Conservation (phyloP, 1,140 invertebrate species). For the Sitobion miscanthi region DNA sequence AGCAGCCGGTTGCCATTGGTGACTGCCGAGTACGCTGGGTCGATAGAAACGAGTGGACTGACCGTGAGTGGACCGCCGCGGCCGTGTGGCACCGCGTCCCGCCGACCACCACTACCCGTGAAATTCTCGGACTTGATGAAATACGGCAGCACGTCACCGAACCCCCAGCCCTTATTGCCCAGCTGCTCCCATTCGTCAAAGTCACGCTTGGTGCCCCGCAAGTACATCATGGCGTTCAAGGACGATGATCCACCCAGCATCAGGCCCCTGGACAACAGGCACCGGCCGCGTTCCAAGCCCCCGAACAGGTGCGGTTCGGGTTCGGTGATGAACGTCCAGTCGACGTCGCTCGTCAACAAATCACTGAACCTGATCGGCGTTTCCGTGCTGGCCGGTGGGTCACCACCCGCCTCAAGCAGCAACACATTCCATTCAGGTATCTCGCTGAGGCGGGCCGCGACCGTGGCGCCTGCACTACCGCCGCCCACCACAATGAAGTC, state of each 20-base stretch:
- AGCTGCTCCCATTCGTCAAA: conserved; percentile 76
- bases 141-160: conserved; percentile 83
- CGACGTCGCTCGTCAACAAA: not conserved
- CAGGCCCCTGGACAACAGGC: conserved; percentile 57
- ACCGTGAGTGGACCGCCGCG: conserved; percentile 62
- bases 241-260: conserved; percentile 59
- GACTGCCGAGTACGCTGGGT: conserved; percentile 7
- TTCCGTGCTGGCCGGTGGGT: conserved; percentile 66
- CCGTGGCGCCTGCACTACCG: conserved; percentile 67
- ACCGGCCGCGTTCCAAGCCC: conserved; percentile 57
- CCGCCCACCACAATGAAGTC: conserved; percentile 64
- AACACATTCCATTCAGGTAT: conserved; percentile 64
- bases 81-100: conserved; percentile 76
- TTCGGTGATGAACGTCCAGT: conserved; percentile 56
- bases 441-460: conserved; percentile 68
- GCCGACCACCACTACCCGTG: conserved; percentile 74
- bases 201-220: conserved; percentile 77
- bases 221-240: conserved; percentile 83
- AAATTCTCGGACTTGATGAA: conserved; percentile 89
- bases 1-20: not conserved
- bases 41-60: conserved; percentile 27
- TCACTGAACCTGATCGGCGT: conserved; percentile 35
- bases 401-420: conserved; percentile 70
- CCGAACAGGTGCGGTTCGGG: conserved; percentile 27
- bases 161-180: conserved; percentile 78